phyloP scores from a whole-genome alignment of 2,888 invertebrate species.

The Zootermopsis nevadensis region DNA sequence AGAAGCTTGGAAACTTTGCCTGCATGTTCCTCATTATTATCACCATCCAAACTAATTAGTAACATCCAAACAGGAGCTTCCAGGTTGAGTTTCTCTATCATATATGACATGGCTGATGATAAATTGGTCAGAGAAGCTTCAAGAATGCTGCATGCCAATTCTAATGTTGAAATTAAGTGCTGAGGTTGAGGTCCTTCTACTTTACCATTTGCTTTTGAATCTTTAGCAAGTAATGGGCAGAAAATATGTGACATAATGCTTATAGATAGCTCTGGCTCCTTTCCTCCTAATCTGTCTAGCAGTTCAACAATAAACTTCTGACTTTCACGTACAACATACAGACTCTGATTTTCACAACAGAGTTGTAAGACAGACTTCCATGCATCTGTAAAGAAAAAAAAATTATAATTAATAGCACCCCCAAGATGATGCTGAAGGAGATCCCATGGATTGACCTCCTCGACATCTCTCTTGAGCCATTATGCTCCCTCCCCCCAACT shows the following conservation, averaged over 20 bases:
- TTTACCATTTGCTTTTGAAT: constrained; percentile 51
- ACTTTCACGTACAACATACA: constrained; percentile 77
- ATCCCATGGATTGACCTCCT: no score
- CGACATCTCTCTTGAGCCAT: no score
- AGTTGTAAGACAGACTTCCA: constrained; percentile 76
- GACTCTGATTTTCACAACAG: constrained; percentile 74
- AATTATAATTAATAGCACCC: no score
- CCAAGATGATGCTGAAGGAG: no score
- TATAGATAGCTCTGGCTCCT: constrained; percentile 60
- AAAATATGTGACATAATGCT: constrained; percentile 11
- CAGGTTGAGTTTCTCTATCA: constrained; percentile 43
- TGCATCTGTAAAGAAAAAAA: constrained; percentile 64
- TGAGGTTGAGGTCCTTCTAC: constrained; percentile 54
- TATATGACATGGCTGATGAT: neutral
- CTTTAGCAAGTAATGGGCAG: constrained; percentile 7
- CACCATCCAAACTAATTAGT: constrained; percentile 22
- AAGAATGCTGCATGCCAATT: constrained; percentile 66
- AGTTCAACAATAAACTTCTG: constrained; percentile 72
- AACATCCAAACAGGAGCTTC: constrained; percentile 42
- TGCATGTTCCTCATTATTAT: constrained; percentile 7
- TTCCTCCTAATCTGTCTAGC: constrained; percentile 68
- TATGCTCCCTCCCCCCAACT: no score
- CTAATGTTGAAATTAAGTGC: constrained; percentile 54
- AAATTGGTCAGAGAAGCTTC: constrained; percentile 56
- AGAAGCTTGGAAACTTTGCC: constrained; percentile 41